Evolutionary conservation across 2,888 invertebrate genomes (phyloP).

Genomic region (Cremastobaeus sp.): DNA sequence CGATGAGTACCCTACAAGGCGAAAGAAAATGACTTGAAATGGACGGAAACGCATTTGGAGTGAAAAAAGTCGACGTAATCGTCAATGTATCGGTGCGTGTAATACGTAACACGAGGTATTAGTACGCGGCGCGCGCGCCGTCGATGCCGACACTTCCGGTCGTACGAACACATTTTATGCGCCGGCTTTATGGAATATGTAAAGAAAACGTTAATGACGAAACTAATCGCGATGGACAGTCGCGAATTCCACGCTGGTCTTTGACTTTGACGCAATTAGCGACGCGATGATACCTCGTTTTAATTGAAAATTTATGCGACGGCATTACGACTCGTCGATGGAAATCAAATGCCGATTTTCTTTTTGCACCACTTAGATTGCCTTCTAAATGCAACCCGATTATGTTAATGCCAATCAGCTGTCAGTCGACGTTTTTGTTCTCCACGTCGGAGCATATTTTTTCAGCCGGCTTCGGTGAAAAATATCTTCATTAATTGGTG

Average conservation of each 20-base stretch:
- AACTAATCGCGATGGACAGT: slow-evolving; percentile 46
- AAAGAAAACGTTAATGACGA: slow-evolving; percentile 55
- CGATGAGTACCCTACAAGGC: slow-evolving; percentile 44
- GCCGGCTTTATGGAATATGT: slow-evolving; percentile 46
- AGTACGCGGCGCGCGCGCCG: slow-evolving; percentile 51
- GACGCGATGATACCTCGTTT: slow-evolving; percentile 25
- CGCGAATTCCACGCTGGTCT: slow-evolving; percentile 47
- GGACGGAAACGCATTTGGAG: slow-evolving; percentile 59
- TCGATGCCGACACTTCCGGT: slow-evolving; percentile 56
- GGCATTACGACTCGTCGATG: slow-evolving; percentile 2
- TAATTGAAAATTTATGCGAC: slow-evolving; percentile 51
- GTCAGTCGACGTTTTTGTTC: too few species aligned
- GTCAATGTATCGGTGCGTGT: slow-evolving; percentile 34
- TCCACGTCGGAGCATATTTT: too few species aligned
- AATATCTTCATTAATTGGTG: too few species aligned
- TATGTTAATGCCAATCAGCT: slow-evolving; percentile 10
- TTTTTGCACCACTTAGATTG: slow-evolving; percentile 1
- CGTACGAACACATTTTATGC: slow-evolving; percentile 49
- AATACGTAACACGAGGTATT: slow-evolving; percentile 55
- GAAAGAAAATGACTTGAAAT: slow-evolving; percentile 55
- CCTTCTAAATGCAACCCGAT: slow-evolving; percentile 7
- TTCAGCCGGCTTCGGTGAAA: too few species aligned
- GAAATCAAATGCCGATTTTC: slow-evolving; percentile 7
- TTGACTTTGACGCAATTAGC: slow-evolving; percentile 50
- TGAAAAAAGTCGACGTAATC: slow-evolving; percentile 59